Conservation (phyloP, 2,113 vertebrate species). For the Sander vitreus region DNA sequence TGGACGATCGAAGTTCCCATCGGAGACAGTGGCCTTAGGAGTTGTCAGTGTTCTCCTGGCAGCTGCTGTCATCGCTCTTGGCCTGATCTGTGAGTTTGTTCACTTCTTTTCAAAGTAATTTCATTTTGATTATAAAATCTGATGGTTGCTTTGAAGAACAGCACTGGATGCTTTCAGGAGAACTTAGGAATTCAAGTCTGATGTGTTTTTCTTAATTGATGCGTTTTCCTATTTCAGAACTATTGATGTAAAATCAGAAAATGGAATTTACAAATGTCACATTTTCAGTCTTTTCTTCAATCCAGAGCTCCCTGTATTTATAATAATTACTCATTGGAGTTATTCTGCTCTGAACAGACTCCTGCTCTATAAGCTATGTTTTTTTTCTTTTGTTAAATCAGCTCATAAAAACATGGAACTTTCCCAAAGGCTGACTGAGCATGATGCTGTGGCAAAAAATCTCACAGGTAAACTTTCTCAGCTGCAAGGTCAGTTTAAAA, state of each 20-base stretch:
- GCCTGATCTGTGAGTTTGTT: constrained; percentile 15
- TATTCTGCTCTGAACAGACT: background rate
- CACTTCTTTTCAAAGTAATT: fast-evolving
- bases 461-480: constrained; percentile 23
- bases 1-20: background rate
- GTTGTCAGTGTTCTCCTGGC: constrained; percentile 37
- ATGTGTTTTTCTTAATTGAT: background rate
- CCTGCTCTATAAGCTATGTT: too few species aligned
- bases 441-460: background rate
- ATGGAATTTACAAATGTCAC: background rate
- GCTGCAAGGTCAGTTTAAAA: background rate
- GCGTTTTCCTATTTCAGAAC: background rate
- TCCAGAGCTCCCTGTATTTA: background rate
- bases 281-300: background rate
- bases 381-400: constrained; percentile 9
- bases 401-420: background rate
- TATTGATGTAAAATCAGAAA: background rate
- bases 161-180: background rate
- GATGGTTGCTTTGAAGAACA: background rate
- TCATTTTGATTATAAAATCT: background rate
- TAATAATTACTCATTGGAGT: too few species aligned
- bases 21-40: constrained; percentile 11
- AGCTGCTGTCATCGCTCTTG: constrained; percentile 6
- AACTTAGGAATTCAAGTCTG: background rate
- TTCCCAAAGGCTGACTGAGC: background rate